These are phyloP conservation scores for Sebastolobus altivelis DNA, from an alignment of 2,797 vertebrate genomes.

Conservation along the genomic window DNA sequence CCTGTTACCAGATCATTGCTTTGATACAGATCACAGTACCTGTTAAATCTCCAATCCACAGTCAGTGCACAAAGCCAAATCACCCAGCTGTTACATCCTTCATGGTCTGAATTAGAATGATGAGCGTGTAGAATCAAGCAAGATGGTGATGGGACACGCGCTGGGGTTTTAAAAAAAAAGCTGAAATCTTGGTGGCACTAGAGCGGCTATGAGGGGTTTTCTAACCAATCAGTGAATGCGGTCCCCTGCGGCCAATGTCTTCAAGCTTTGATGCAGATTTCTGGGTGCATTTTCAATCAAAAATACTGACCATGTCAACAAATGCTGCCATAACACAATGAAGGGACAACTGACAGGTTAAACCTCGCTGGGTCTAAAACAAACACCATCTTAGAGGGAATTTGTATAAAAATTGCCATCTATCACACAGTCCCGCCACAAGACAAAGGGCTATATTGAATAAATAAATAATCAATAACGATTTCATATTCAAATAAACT, in stretches of 20 bases:
- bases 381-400: neutral
- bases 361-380: neutral
- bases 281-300: neutral
- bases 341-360: neutral
- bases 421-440: neutral
- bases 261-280: neutral
- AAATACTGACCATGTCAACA: neutral
- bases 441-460: neutral
- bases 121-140: constrained; percentile 24
- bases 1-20: constrained; percentile 26
- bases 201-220: neutral
- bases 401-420: neutral
- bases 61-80: constrained; percentile 28
- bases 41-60: constrained; percentile 32
- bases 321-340: neutral
- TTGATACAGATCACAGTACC: constrained; percentile 39
- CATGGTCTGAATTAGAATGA: constrained; percentile 46
- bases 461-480: neutral
- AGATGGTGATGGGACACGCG: constrained; percentile 20
- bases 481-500: neutral
- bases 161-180: constrained; percentile 19
- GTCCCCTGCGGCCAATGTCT: neutral
- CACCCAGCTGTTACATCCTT: constrained; percentile 53
- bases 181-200: neutral
- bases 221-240: neutral